Conservation (phyloP, 2,113 vertebrate genomes). For the Atlantisia rogersi region DNA sequence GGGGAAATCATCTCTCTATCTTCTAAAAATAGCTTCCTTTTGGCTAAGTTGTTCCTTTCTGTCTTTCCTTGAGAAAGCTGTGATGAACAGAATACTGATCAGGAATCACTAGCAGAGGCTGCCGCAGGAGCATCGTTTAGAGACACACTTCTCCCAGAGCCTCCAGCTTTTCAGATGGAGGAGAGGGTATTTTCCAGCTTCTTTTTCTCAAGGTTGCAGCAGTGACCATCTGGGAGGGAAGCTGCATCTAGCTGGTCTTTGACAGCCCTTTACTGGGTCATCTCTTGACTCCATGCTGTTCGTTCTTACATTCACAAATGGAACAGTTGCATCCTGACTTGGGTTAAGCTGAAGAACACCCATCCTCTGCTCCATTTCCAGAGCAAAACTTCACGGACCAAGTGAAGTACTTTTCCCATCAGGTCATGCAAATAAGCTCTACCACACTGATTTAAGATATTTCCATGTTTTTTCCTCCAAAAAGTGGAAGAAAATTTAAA, state of each 20-base stretch:
- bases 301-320: neutral
- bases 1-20: neutral
- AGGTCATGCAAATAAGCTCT: neutral
- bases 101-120: neutral
- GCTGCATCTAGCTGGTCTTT: fast-evolving
- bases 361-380: neutral
- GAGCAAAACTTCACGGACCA: neutral
- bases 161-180: neutral
- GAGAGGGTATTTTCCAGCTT: neutral
- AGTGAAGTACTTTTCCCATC: neutral
- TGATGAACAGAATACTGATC: constrained; percentile 30
- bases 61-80: constrained; percentile 41
- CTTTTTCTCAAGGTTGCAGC: neutral
- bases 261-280: neutral
- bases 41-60: constrained; percentile 35
- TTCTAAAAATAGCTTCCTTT: constrained; percentile 58
- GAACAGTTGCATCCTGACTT: neutral
- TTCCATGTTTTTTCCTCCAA: neutral
- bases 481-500: neutral
- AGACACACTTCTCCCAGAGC: neutral
- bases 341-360: neutral
- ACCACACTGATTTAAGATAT: neutral
- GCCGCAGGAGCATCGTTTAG: neutral
- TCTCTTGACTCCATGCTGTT: neutral
- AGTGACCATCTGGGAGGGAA: neutral